Evolutionary conservation across 2,797 vertebrate species (phyloP).

Genomic region (Mormyrus proboscirostris): DNA sequence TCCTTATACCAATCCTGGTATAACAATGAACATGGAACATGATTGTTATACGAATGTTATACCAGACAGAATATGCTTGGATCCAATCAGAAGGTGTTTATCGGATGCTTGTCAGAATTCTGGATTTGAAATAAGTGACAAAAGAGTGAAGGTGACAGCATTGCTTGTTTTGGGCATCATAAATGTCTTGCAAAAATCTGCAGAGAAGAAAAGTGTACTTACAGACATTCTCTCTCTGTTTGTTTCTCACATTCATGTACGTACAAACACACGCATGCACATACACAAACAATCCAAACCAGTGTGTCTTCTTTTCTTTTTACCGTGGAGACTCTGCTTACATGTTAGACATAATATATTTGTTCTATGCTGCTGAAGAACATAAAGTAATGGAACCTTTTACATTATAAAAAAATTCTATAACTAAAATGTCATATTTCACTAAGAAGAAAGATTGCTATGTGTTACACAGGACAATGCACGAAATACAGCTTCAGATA

Average conservation of each 20-base stretch:
- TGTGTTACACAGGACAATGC: neutral
- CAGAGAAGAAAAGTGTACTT: constrained; percentile 57
- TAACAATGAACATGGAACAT: constrained; percentile 27
- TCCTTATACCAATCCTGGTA: constrained; percentile 30
- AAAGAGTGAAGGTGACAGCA: constrained; percentile 57
- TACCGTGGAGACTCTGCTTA: neutral
- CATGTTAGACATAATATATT: neutral
- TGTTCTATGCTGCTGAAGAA: neutral
- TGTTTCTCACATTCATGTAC: constrained; percentile 18
- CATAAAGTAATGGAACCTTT: neutral
- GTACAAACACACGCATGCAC: constrained; percentile 24
- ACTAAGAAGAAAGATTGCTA: neutral
- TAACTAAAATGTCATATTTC: neutral
- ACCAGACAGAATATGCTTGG: constrained; percentile 50
- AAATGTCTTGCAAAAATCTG: constrained; percentile 60
- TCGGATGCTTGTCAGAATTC: constrained; percentile 64
- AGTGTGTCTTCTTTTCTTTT: neutral
- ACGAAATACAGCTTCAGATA: neutral
- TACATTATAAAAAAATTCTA: neutral
- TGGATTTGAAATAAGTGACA: constrained; percentile 59
- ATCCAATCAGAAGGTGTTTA: constrained; percentile 59
- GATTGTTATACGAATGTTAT: constrained; percentile 38
- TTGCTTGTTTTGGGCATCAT: constrained; percentile 64
- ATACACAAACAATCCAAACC: neutral
- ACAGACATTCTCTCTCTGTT: neutral